Evolutionary conservation across 2,797 vertebrate species (phyloP).

Genomic region (Champsocephalus esox): DNA sequence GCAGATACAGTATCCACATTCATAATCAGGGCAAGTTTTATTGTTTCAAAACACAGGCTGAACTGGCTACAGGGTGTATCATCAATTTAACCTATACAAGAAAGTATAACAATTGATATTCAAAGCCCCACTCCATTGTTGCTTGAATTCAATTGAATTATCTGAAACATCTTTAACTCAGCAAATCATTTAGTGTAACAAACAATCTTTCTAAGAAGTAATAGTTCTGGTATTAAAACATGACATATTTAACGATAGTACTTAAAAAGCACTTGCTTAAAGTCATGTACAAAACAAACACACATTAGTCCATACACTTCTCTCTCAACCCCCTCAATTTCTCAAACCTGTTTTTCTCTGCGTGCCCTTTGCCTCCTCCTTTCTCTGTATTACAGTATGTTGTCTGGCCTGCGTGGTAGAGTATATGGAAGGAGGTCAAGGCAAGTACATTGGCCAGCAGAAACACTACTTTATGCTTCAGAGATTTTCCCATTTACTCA

Average conservation of each 20-base stretch:
- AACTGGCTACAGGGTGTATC: background rate
- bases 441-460: constrained; percentile 32
- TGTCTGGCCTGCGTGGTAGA: constrained; percentile 23
- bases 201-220: background rate
- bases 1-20: background rate
- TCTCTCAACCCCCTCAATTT: background rate
- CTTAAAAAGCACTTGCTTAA: background rate
- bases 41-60: background rate
- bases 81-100: background rate
- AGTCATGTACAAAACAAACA: constrained; percentile 8
- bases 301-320: background rate
- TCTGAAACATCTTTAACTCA: background rate
- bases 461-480: constrained; percentile 50
- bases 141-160: background rate
- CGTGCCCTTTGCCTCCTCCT: constrained; percentile 16
- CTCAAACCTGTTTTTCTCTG: constrained; percentile 9
- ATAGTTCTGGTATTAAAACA: background rate
- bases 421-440: constrained; percentile 26
- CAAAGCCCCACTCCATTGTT: background rate
- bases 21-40: background rate
- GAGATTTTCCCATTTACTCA: constrained; percentile 66
- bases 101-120: background rate
- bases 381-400: constrained; percentile 33
- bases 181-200: background rate
- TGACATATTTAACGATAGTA: background rate